Base-by-base conservation (phyloP, 2,113 vertebrate genomes). In the Phycodurus eques region DNA sequence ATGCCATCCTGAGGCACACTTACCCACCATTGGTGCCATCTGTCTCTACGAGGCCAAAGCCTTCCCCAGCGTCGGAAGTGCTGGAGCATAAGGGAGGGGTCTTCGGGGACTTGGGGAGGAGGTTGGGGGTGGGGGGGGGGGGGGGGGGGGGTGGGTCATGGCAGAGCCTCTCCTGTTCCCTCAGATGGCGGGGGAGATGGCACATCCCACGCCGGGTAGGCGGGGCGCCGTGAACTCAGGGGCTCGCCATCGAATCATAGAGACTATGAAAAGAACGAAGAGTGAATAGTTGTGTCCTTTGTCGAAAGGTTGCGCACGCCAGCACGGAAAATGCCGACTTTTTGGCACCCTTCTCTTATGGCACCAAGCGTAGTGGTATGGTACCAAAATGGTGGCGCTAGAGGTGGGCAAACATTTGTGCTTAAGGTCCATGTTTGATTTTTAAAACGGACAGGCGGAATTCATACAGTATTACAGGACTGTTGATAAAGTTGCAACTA, bases 181-280 rank as follows among this genome's bases (percentile, higher is more conserved):
- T 89, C 83, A 87, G 85, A 89, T 85, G 86, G 83, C 80, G 67
- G 68, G 67, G 71, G 84, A 82, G 79, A 84, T 76, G 83, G 72
- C 85, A 83, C 78, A 82, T 88, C 81, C 68, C 80, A 85, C 68
- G 20, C 79, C 75, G 73, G 78, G 85, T 82, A 84, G 85, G 77
- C 74, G 72, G 79, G 83, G 85, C 84, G 82, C 77, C 80, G 6
- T 67, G 66, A 80, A 59, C 71, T 74, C 79, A 62, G 54, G 31
- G 72, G 2, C 20, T 64, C 11, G 44, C 13, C 11, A 4, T 59
- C 5, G 62, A 42, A 13, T 44, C 20, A 7, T 12, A 14, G 42
- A 43, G 20, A 71, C 42, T 72, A 47, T 19, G 74, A 73, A 65
- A 73, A 83, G 65, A 73, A 43, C 10, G 9, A 19, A 35, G 59